Evolutionary conservation across 2,797 vertebrate species (phyloP), one percentile per base, ranked within the genome.

Genomic region (Hypotaenidia philippensis): DNA sequence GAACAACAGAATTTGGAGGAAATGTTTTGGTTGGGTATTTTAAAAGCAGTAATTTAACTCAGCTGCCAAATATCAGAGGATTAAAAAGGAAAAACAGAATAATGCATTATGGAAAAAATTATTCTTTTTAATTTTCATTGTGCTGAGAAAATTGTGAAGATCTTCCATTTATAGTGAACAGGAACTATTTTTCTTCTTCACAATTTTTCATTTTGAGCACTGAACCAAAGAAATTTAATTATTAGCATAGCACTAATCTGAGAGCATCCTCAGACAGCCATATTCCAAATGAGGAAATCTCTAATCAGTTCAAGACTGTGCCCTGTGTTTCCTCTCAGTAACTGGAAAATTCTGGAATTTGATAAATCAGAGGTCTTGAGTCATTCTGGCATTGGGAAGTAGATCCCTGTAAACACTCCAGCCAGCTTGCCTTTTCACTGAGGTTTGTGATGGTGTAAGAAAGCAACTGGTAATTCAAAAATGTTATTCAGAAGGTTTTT

Each of bases 51-150:
- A 52, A 70, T 71, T 87, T 87, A 66, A 87, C 90, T 63, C 83
- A 87, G 64, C 82, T 66, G 40, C 56, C 64, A 96, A 92, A 87
- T 74, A 83, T 91, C 87, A 80, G 87, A 63, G 64, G 50, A 93
- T 90, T 82, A 85, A 91, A 66, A 77, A 61, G 38, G 23, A 61
- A 53, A 57, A 75, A 49, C 1, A 27, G 8, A 69, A 75, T 19
- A 6, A 81, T 14, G 26, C 31, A 27, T 55, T 31, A 47, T 13
- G 17, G 19, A 29, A 49, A 49, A 59, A 60, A 40, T 25, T 1
- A 65, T 59, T 41, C 8, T 44, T 49, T 16, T 52, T 19, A 5
- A 49, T 41, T 69, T 61, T 55, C 56, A 55, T 55, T 41, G 15
- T 63, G 18, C 18, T 63, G 41, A 55, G 63, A 89, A 76, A 55